Base-by-base conservation (phyloP, 2,113 vertebrate species). In the Tapirus terrestris region DNA sequence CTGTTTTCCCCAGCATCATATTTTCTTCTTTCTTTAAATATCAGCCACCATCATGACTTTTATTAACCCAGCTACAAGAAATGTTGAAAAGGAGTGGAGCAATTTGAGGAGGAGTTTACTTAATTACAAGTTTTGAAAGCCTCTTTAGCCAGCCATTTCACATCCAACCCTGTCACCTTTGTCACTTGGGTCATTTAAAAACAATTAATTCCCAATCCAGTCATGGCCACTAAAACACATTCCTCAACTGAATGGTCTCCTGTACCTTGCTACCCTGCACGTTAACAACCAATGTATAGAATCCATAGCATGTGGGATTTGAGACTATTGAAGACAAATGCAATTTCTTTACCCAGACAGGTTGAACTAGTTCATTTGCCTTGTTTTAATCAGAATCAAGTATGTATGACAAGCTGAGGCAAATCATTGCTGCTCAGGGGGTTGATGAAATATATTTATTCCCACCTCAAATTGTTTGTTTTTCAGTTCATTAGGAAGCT, bases 321-420 rank as follows among this genome's bases (percentile, higher is more conserved):
- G 29, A 93, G 58, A 95, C 36, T 51, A 67, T 56, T 76, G 97
- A 97, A 97, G 75, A 96, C 75, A 94, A 92, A 97, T 96, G 89
- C 85, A 96, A 95, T 96, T 92, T 98, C 76, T 98, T 97, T 96
- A 93, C 98, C 95, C 97, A 96, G 97, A 98, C 97, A 97, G 81
- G 72, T 94, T 91, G 97, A 98, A 93, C 88, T 93, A 95, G 92
- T 84, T 98, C 98, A 97, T 98, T 98, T 98, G 82, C 98, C 97
- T 97, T 98, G 80, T 98, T 99, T 98, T 98, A 98, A 99, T 98
- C 98, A 99, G 96, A 95, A 98, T 98, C 98, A 98, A 99, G 98
- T 97, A 89, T 82, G 75, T 96, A 96, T 97, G 97, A 98, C 96
- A 98, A 98, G 98, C 98, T 97, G 98, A 98, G 97, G 97, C 97